phyloP scores from a whole-genome alignment of 1,140 invertebrate species.

The Phocides pigmalion region DNA sequence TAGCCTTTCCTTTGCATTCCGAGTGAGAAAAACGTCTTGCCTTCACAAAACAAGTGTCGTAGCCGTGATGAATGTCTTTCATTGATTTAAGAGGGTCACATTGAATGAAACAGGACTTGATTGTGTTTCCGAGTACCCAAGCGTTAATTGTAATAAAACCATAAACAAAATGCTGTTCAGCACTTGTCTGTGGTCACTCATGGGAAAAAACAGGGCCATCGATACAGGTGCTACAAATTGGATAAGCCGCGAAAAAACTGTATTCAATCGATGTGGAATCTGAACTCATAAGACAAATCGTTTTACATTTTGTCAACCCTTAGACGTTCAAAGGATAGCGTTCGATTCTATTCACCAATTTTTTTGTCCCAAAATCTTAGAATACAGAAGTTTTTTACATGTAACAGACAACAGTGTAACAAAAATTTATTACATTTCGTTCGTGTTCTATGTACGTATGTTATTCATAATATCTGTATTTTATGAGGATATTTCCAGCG shows the following conservation, averaged over 20 bases:
- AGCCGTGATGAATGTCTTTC: constrained; percentile 63
- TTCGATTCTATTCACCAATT: constrained; percentile 64
- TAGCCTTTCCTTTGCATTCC: constrained; percentile 30
- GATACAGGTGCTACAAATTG: constrained; percentile 57
- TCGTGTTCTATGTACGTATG: constrained; percentile 49
- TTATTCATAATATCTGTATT: constrained; percentile 73
- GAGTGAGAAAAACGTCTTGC: constrained; percentile 25
- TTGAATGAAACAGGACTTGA: constrained; percentile 54
- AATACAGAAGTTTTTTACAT: constrained; percentile 54
- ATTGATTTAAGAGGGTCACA: constrained; percentile 69
- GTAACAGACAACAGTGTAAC: constrained; percentile 44
- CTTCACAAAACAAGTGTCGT: constrained; percentile 58
- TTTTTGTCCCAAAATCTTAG: constrained; percentile 61
- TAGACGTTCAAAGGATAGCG: constrained; percentile 62
- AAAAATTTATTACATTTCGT: constrained; percentile 70
- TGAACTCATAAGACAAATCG: constrained; percentile 74
- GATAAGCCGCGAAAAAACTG: constrained; percentile 62
- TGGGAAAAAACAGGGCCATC: constrained; percentile 34
- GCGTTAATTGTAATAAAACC: constrained; percentile 63
- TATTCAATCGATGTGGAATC: constrained; percentile 65
- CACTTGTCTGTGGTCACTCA: neutral
- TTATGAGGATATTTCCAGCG: constrained; percentile 61
- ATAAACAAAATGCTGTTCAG: constrained; percentile 44
- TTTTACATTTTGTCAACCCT: constrained; percentile 69
- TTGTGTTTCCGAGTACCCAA: constrained; percentile 52